A percentile compares a stretch with the other conserved stretches of the same genome.
phyloP scores from a whole-genome alignment of 2,113 vertebrate species.

The Sylvilagus bachmani region DNA sequence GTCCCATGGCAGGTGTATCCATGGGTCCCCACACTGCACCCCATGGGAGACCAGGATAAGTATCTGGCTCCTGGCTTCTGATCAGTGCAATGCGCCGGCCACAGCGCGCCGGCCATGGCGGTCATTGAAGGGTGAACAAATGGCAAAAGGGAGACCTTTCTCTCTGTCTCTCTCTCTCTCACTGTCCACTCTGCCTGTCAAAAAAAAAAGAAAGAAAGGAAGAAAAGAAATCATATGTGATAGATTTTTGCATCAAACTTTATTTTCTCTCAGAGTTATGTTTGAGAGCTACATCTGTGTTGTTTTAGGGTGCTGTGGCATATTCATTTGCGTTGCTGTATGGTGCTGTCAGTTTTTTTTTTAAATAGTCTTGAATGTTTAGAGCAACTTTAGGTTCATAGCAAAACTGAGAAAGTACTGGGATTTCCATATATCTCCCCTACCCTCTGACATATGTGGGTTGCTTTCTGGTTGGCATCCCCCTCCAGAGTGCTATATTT shows the following conservation, averaged over 20 bases:
- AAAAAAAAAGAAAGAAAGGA: too few species aligned
- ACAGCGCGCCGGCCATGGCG: too few species aligned
- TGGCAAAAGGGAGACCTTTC: too few species aligned
- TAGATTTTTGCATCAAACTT: not conserved
- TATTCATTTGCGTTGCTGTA: not conserved
- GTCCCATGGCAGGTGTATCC: too few species aligned
- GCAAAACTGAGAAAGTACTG: not conserved
- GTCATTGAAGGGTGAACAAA: too few species aligned
- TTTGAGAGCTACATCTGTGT: not conserved
- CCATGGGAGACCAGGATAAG: too few species aligned
- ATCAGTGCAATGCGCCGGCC: too few species aligned
- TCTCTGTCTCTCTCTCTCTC: too few species aligned
- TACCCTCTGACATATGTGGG: not conserved
- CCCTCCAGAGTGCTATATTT: not conserved
- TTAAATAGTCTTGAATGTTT: not conserved
- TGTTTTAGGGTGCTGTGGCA: not conserved
- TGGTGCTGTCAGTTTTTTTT: not conserved
- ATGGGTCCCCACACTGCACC: too few species aligned
- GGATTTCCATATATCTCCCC: not conserved
- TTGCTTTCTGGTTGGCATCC: not conserved
- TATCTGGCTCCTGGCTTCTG: too few species aligned
- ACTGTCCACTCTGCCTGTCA: too few species aligned
- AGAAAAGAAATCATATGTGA: not conserved
- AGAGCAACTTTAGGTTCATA: not conserved
- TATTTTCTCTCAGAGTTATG: not conserved